These are phyloP conservation scores for Zosterops lateralis DNA, from an alignment of 2,113 vertebrate species.

Conservation along the genomic window DNA sequence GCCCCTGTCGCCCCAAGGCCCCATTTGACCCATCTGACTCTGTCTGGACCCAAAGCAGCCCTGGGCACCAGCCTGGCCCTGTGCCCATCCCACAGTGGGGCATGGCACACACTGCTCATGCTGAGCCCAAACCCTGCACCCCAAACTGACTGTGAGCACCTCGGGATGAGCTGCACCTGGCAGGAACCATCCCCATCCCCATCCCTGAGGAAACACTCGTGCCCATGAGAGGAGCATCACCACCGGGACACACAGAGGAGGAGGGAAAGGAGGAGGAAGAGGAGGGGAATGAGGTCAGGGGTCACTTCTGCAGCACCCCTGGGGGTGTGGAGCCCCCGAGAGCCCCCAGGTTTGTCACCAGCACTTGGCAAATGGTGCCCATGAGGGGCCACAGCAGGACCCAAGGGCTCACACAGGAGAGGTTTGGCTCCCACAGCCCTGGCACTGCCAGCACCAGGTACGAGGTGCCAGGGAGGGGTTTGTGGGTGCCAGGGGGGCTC, in stretches of 20 bases:
- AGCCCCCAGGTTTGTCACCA: neutral
- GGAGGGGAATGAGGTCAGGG: neutral
- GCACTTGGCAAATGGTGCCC: neutral
- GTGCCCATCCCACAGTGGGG: neutral
- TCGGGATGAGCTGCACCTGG: neutral
- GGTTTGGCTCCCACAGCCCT: neutral
- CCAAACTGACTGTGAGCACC: neutral
- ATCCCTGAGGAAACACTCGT: neutral
- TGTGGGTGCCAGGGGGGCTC: neutral
- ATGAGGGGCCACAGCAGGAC: fast-evolving
- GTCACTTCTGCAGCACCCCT: neutral
- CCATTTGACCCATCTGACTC: neutral
- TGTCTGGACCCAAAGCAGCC: neutral
- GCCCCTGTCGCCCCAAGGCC: neutral
- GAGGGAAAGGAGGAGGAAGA: neutral
- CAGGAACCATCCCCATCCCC: neutral
- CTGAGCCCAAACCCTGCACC: neutral
- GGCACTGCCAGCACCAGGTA: neutral
- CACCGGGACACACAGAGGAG: fast-evolving
- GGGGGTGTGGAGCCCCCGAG: neutral
- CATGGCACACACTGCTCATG: fast-evolving
- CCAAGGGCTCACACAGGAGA: fast-evolving
- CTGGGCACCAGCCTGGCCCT: neutral
- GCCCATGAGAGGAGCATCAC: neutral
- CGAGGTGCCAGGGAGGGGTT: neutral